Evolutionary conservation across 2,113 vertebrate genomes (phyloP).

Genomic region (Pandion haliaetus): DNA sequence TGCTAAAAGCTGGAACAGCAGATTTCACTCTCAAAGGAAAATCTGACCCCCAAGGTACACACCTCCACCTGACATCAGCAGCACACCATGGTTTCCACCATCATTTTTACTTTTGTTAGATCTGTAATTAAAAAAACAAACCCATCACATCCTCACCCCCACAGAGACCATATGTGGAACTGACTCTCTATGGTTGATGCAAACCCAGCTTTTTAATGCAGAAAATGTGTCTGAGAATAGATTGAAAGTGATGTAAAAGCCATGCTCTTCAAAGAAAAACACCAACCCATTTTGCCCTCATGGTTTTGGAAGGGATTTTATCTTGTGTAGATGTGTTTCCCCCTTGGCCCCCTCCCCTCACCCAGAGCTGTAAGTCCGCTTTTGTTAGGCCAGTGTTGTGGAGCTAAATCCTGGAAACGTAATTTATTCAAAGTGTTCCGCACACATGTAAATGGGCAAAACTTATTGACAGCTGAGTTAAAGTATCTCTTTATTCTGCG

Average conservation of each 20-base stretch:
- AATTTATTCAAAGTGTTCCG: conserved; percentile 57
- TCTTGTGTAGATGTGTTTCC: conserved; percentile 10
- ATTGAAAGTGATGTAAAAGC: neutral
- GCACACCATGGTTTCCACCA: neutral
- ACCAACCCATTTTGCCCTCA: neutral
- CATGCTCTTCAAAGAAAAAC: neutral
- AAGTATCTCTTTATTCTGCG: conserved; percentile 55
- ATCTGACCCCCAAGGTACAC: neutral
- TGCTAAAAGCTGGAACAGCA: neutral
- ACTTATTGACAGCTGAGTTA: conserved; percentile 58
- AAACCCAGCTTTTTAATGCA: neutral
- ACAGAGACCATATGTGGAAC: neutral
- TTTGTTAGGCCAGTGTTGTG: neutral
- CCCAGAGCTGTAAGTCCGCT: neutral
- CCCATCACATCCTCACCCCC: neutral
- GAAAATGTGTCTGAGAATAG: neutral
- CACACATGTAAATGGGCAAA: conserved; percentile 54
- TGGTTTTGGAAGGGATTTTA: conserved; percentile 22
- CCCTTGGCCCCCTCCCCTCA: neutral
- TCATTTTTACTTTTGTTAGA: neutral
- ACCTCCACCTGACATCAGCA: neutral
- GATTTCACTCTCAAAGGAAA: neutral
- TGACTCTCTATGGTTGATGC: neutral
- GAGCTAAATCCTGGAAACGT: conserved; percentile 46
- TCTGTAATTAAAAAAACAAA: neutral